A percentile compares a stretch with the other conserved stretches of the same genome.
Evolutionary conservation across 1,140 invertebrate species (phyloP).

Genomic region (Drosophila virilis): DNA sequence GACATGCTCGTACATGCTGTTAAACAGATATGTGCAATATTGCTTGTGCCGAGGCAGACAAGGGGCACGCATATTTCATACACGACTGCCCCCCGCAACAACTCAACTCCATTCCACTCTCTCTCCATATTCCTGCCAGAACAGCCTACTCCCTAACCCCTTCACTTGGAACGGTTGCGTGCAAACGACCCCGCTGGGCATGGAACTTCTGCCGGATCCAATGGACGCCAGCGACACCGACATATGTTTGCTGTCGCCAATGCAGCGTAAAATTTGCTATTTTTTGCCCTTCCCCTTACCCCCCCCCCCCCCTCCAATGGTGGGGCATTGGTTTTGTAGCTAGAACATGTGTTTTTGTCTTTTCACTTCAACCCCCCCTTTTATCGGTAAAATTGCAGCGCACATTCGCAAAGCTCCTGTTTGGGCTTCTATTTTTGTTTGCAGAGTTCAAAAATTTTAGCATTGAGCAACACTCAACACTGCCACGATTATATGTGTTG

Average conservation of each 20-base stretch:
- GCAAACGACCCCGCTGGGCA: slow-evolving; percentile 56
- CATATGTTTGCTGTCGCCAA: slow-evolving; percentile 63
- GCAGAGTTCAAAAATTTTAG: slow-evolving; percentile 23
- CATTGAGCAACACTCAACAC: neutral
- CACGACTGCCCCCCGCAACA: slow-evolving; percentile 30
- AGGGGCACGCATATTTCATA: slow-evolving; percentile 56
- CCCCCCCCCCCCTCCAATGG: neutral
- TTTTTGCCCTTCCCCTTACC: slow-evolving; percentile 11
- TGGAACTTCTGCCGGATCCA: slow-evolving; percentile 34
- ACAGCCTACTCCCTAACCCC: neutral
- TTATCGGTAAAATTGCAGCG: too few relatives aligned
- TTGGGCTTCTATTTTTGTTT: slow-evolving; percentile 7
- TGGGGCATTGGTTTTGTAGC: slow-evolving; percentile 13
- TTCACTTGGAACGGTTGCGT: slow-evolving; percentile 20
- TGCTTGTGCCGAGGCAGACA: slow-evolving; percentile 33
- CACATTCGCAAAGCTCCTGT: neutral
- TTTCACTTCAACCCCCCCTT: neutral
- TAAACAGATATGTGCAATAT: slow-evolving; percentile 47
- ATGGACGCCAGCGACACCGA: slow-evolving; percentile 33
- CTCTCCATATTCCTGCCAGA: neutral
- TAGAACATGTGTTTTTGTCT: slow-evolving; percentile 45
- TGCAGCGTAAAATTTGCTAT: slow-evolving; percentile 57
- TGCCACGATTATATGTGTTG: slow-evolving; percentile 1
- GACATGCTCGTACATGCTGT: slow-evolving; percentile 23
- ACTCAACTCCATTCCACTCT: neutral